Percentiles rank a stretch among this genome's conserved stretches.
These are phyloP conservation scores for Pachypanchax playfairii DNA, from an alignment of 2,113 vertebrate genomes.

Conservation along the genomic window DNA sequence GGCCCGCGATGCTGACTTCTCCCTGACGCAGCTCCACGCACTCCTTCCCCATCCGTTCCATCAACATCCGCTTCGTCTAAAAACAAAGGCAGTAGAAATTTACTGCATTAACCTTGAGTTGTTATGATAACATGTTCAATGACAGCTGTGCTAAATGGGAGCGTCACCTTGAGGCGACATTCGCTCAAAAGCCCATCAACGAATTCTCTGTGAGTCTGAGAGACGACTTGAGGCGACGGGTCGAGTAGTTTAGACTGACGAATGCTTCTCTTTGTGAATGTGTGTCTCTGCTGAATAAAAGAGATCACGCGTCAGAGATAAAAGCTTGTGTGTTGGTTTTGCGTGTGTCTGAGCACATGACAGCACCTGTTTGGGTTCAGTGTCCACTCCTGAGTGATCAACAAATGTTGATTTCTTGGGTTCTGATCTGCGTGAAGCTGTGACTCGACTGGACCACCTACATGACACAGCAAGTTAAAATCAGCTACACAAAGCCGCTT, in stretches of 20 bases:
- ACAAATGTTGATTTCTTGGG: constrained; percentile 80
- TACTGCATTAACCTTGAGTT: neutral
- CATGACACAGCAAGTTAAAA: constrained; percentile 12
- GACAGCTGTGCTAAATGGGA: neutral
- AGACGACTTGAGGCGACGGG: constrained; percentile 90
- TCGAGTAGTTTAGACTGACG: constrained; percentile 93
- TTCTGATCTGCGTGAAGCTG: constrained; percentile 85
- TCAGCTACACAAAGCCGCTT: neutral
- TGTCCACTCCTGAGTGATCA: constrained; percentile 84
- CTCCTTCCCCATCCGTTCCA: constrained; percentile 97
- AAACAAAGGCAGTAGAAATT: neutral
- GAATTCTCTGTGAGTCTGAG: constrained; percentile 94
- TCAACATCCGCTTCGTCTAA: constrained; percentile 96
- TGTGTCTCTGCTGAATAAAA: constrained; percentile 85
- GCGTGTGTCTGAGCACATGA: neutral
- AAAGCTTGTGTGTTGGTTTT: neutral
- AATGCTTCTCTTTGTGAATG: constrained; percentile 89
- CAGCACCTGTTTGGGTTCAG: constrained; percentile 87
- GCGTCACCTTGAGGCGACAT: constrained; percentile 98
- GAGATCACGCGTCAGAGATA: neutral
- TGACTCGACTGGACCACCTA: constrained; percentile 89
- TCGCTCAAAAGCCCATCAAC: constrained; percentile 94
- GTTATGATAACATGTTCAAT: neutral
- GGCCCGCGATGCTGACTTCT: constrained; percentile 91
- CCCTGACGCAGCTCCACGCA: constrained; percentile 93